Percentiles rank a stretch among this genome's conserved stretches.
Evolutionary conservation across 2,888 invertebrate genomes (phyloP).

Genomic region (Lepidonotus clava): DNA sequence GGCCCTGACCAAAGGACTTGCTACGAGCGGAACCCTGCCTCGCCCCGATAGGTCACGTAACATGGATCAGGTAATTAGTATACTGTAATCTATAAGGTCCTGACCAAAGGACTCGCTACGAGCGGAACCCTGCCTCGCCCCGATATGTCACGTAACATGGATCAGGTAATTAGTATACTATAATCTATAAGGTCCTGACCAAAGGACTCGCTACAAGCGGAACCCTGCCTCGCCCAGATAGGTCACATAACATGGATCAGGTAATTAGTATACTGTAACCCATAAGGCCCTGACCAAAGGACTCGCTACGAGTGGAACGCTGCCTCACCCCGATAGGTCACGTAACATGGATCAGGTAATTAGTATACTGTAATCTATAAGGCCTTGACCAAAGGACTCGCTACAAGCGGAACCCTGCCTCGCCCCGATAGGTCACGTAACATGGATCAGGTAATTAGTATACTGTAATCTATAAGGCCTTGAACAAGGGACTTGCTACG

Average conservation of each 20-base stretch:
- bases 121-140: not conserved
- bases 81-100: too few species aligned
- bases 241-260: slow-evolving; percentile 15
- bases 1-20: slow-evolving; percentile 42
- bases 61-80: not conserved
- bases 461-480: too few species aligned
- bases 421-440: too few species aligned
- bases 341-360: slow-evolving; percentile 31
- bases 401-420: too few species aligned
- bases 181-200: slow-evolving; percentile 37
- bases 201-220: slow-evolving; percentile 34
- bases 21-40: not conserved
- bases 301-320: not conserved
- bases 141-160: slow-evolving; percentile 16
- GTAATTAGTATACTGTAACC: not conserved
- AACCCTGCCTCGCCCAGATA: slow-evolving; percentile 6
- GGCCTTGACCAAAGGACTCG: too few species aligned
- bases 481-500: too few species aligned
- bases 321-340: not conserved
- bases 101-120: slow-evolving; percentile 36
- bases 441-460: too few species aligned
- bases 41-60: slow-evolving; percentile 25
- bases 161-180: not conserved
- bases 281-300: slow-evolving; percentile 52
- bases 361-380: too few species aligned